Base-by-base conservation (phyloP, 2,113 vertebrate species). In the Mustela nigripes region DNA sequence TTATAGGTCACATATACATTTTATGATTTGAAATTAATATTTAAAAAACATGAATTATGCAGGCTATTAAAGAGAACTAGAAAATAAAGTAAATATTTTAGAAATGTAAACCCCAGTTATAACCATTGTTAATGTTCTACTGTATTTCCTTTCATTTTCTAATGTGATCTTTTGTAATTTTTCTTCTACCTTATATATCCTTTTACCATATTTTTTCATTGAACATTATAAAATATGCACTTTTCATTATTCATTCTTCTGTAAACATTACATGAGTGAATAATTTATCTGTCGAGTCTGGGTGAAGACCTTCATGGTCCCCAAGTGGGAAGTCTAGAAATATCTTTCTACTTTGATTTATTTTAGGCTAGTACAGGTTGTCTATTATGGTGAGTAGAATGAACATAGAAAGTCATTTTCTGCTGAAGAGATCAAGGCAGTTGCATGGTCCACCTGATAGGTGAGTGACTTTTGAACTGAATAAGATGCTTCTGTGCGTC, bases 11-110 rank as follows among this genome's bases (percentile, higher is more conserved):
- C 56, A 48, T 26, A 39, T 78, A 11, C 50, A 87, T 48, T 69
- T 94, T 84, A 82, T 80, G 89, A 69, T 96, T 96, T 74, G 89
- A 67, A 80, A 80, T 65, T 56, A 48, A n/a, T 84, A 88, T 73
- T 65, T 96, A 4, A n/a, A 83, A 91, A 91, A 63, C 19, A 84
- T 26, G 71, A 39, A 26, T 78, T 62, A 89, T 88, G 21, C 31
- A 76, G 48, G 12, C 82, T 94, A 69, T 91, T 94, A 94, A 93
- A 81, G 50, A 82, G 60, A 89, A 94, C 7, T 80, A 56, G 82
- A 48, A 94, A 95, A 50, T 28, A 87, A 60, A 89, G 42, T 67
- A 58, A 69, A 67, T 83, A 67, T 36, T 58, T 91, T 78, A 42
- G 42, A 87, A 69, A 53, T 19, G 2, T 33, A 62, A 78, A 33